phyloP scores from a whole-genome alignment of 1,140 invertebrate species.

The Kradibia gibbosae region DNA sequence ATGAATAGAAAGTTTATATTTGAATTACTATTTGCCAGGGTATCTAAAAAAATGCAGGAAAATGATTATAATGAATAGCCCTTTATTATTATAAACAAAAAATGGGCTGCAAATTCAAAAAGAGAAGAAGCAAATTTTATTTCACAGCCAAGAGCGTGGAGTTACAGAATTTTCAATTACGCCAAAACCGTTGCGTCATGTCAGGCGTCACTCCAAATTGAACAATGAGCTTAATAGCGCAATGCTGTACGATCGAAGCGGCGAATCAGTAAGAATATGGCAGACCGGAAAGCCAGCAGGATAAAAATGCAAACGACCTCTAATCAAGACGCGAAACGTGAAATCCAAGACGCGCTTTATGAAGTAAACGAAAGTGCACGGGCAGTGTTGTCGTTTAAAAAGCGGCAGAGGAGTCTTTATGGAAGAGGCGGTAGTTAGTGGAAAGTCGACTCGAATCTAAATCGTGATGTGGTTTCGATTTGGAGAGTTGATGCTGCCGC shows the following conservation, averaged over 20 bases:
- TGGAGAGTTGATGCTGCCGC: not conserved
- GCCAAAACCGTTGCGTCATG: not conserved
- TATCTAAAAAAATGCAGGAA: no score
- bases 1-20: no score
- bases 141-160: not conserved
- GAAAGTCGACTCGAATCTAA: conserved; percentile 60
- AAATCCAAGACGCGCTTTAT: not conserved
- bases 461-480: conserved; percentile 60
- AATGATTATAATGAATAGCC: no score
- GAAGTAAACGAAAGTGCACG: conserved; percentile 14
- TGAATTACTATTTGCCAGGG: no score
- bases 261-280: not conserved
- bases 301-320: not conserved
- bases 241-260: not conserved
- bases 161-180: conserved; percentile 6
- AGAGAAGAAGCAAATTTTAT: not conserved
- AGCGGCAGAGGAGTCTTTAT: not conserved
- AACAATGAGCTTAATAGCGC: not conserved
- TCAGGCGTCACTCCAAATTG: not conserved
- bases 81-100: not conserved
- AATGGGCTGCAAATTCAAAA: not conserved
- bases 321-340: conserved; percentile 20
- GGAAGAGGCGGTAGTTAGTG: conserved; percentile 52
- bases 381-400: not conserved
- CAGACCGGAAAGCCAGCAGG: not conserved